Evolutionary conservation across 1,140 invertebrate genomes (phyloP).

Genomic region (Alviniconcha marisindica): DNA sequence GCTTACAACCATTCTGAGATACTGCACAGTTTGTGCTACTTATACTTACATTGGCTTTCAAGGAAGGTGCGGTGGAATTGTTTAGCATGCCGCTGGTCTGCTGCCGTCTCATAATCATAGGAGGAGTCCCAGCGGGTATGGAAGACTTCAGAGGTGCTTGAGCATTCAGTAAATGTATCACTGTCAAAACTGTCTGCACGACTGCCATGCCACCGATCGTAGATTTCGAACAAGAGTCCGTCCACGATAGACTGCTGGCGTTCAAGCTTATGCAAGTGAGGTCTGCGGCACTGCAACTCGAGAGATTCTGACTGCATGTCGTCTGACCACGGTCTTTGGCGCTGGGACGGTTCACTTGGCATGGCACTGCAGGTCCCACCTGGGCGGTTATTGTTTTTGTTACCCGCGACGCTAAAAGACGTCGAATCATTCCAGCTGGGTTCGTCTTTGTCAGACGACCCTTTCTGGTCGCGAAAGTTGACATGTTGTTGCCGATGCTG

Average conservation of each 20-base stretch:
- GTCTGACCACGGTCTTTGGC: conserved; percentile 5
- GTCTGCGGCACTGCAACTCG: not conserved
- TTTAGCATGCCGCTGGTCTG: conserved; percentile 58
- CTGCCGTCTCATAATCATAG: conserved; percentile 55
- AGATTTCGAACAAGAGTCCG: conserved; percentile 75
- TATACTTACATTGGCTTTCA: conserved; percentile 65
- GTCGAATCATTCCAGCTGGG: not conserved
- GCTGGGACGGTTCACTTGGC: conserved; percentile 12
- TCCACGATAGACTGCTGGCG: conserved; percentile 72
- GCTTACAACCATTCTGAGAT: too few species aligned
- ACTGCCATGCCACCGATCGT: conserved; percentile 73
- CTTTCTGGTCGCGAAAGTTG: not conserved
- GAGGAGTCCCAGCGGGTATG: conserved; percentile 56
- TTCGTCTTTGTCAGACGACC: not conserved
- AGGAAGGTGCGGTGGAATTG: conserved; percentile 62
- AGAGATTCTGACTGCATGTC: not conserved
- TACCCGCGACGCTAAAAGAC: not conserved
- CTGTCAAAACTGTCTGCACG: conserved; percentile 74
- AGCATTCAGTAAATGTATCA: conserved; percentile 75
- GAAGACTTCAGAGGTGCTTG: conserved; percentile 72
- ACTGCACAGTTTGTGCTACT: too few species aligned
- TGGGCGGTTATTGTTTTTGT: not conserved
- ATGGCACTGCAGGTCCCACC: not conserved
- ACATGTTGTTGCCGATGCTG: too few species aligned
- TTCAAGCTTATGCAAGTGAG: conserved; percentile 32